Conservation (phyloP, 2,888 invertebrate genomes). For the Rhyacophila evoluta region DNA sequence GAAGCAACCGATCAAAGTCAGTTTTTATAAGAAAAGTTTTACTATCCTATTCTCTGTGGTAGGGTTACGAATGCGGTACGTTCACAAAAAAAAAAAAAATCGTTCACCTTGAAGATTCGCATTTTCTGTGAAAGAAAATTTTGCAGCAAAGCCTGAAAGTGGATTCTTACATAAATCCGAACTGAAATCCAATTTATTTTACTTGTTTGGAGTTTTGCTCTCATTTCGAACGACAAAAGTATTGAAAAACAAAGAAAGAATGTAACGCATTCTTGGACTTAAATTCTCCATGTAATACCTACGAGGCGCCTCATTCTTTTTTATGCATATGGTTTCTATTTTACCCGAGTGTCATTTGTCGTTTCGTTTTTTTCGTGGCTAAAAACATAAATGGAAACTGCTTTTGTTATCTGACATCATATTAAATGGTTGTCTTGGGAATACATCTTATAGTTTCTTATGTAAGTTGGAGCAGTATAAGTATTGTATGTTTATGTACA, state of each 20-base stretch:
- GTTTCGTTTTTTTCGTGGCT: background rate
- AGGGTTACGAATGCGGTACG: background rate
- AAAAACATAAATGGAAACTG: background rate
- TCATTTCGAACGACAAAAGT: conserved; percentile 39
- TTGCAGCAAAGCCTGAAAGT: conserved; percentile 25
- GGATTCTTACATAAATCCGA: conserved; percentile 44
- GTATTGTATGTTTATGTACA: too few relatives aligned
- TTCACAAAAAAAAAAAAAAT: conserved; percentile 8
- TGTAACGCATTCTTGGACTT: conserved; percentile 39
- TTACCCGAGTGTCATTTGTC: conserved; percentile 12
- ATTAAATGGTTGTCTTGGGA: background rate
- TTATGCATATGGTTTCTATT: conserved; percentile 22
- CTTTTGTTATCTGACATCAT: background rate
- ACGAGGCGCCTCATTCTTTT: conserved; percentile 18
- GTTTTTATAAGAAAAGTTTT: conserved; percentile 16
- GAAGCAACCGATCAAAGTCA: background rate
- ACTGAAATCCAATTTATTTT: conserved; percentile 46
- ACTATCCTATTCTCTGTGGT: background rate
- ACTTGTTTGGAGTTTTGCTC: conserved; percentile 39
- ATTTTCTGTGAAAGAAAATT: conserved; percentile 19
- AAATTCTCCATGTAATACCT: conserved; percentile 4
- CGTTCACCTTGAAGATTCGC: conserved; percentile 13
- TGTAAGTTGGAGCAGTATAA: too few relatives aligned
- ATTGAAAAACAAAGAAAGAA: conserved; percentile 41
- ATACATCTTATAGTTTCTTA: background rate